phyloP scores from a whole-genome alignment of 2,888 invertebrate species.

The Malachius bipustulatus region DNA sequence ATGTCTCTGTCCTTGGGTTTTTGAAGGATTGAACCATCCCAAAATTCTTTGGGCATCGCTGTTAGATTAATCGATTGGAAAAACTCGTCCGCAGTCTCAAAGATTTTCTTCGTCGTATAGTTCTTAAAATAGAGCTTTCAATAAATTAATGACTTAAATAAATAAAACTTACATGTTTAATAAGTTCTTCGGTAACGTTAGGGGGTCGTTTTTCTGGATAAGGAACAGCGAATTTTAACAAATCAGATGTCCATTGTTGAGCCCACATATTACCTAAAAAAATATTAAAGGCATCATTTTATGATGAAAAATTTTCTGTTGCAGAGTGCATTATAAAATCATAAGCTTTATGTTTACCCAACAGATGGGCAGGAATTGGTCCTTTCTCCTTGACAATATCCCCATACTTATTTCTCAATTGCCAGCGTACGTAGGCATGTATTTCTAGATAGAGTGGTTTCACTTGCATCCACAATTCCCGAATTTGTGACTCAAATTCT shows the following conservation, averaged over 20 bases:
- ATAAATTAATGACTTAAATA: slow-evolving; percentile 2
- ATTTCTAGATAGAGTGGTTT: slow-evolving; percentile 71
- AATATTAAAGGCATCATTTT: slow-evolving; percentile 11
- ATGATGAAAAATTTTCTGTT: not conserved
- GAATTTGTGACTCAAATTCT: slow-evolving; percentile 57
- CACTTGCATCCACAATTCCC: slow-evolving; percentile 58
- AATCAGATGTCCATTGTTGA: slow-evolving; percentile 58
- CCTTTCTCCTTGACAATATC: slow-evolving; percentile 53
- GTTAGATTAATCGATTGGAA: slow-evolving; percentile 73
- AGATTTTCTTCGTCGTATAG: slow-evolving; percentile 67
- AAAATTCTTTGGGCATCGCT: slow-evolving; percentile 69
- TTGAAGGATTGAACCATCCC: slow-evolving; percentile 74
- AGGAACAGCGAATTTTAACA: slow-evolving; percentile 58
- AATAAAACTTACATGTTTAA: slow-evolving; percentile 43
- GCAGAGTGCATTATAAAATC: not conserved
- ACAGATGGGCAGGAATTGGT: slow-evolving; percentile 65
- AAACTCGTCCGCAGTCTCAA: slow-evolving; percentile 73
- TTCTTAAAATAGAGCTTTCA: slow-evolving; percentile 38
- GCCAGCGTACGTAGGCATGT: slow-evolving; percentile 69
- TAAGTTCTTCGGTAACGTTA: slow-evolving; percentile 63
- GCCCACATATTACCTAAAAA: slow-evolving; percentile 71
- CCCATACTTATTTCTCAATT: slow-evolving; percentile 61
- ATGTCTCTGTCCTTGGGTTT: slow-evolving; percentile 63
- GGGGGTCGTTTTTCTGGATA: slow-evolving; percentile 58
- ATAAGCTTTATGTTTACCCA: slow-evolving; percentile 41